A percentile compares a stretch with the other conserved stretches of the same genome.
phyloP scores from a whole-genome alignment of 35 echinoderm and acorn worm genomes.

The Strongylocentrotus purpuratus region DNA sequence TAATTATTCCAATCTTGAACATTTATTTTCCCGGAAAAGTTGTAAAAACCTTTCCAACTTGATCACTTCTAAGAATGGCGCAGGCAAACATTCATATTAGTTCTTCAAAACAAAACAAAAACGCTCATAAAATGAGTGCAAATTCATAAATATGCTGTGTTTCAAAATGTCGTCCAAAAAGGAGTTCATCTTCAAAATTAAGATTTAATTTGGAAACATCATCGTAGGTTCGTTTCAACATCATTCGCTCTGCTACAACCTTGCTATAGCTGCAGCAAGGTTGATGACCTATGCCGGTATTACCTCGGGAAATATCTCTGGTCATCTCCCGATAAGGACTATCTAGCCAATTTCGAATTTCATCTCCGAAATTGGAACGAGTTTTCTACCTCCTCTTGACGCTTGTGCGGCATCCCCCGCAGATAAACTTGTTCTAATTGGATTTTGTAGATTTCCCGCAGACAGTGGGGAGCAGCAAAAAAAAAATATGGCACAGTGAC shows the following conservation, averaged over 20 bases:
- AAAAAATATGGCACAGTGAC: conserved; percentile 14
- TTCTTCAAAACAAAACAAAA: no score
- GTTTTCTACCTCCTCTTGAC: not conserved
- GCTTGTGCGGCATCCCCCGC: not conserved
- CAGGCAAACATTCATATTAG: no score
- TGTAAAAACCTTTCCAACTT: no score
- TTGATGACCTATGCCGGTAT: not conserved
- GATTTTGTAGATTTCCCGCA: conserved; percentile 7
- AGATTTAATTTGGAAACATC: no score
- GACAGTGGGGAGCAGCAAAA: not conserved
- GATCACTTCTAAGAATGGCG: no score
- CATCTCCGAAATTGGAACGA: conserved; percentile 36
- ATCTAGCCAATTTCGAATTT: conserved; percentile 5
- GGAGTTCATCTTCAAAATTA: no score
- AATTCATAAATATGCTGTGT: no score
- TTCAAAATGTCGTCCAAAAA: no score
- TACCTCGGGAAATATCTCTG: not conserved
- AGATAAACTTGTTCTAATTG: conserved; percentile 9
- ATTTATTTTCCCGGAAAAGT: no score
- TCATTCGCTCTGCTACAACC: not conserved
- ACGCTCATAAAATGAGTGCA: no score
- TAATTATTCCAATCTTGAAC: no score
- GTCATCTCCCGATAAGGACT: not conserved
- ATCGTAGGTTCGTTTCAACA: not conserved
- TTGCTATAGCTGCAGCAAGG: not conserved